A percentile compares a stretch with the other conserved stretches of the same genome.
These are phyloP conservation scores for Cephus rjabovi DNA, from an alignment of 2,888 invertebrate genomes.

Conservation along the genomic window DNA sequence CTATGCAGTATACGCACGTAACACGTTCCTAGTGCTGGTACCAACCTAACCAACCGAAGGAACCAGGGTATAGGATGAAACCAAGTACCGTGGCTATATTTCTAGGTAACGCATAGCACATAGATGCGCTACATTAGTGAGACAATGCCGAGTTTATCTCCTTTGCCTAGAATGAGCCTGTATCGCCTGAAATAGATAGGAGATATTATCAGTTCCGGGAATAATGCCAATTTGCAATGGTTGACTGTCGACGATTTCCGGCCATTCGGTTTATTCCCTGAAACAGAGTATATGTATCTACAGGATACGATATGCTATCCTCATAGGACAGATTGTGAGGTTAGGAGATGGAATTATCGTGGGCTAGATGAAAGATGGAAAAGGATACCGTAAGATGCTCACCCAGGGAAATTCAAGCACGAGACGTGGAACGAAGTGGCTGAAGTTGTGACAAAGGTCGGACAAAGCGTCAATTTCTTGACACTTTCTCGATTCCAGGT, in stretches of 20 bases:
- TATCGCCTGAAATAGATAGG: not conserved
- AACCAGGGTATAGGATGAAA: not conserved
- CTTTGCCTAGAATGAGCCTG: not conserved
- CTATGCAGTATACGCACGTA: constrained; percentile 27
- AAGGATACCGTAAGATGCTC: not conserved
- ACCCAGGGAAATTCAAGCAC: not conserved
- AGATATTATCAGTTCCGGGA: not conserved
- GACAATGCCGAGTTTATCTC: not conserved
- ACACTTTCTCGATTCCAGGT: not conserved
- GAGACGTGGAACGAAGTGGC: not conserved
- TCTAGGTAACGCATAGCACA: not conserved
- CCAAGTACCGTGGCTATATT: not conserved
- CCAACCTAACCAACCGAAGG: not conserved
- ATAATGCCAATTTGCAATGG: not conserved
- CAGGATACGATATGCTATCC: not conserved
- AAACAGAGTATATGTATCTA: not conserved
- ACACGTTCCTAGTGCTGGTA: constrained; percentile 15
- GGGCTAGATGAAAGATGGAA: not conserved
- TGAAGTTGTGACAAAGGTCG: not conserved
- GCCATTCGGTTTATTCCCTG: not conserved
- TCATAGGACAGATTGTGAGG: not conserved
- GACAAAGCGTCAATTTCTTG: not conserved
- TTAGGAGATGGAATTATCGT: not conserved
- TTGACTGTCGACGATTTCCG: not conserved
- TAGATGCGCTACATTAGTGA: not conserved